phyloP scores from a whole-genome alignment of 2,113 vertebrate species.

The Lepisosteus osseus region DNA sequence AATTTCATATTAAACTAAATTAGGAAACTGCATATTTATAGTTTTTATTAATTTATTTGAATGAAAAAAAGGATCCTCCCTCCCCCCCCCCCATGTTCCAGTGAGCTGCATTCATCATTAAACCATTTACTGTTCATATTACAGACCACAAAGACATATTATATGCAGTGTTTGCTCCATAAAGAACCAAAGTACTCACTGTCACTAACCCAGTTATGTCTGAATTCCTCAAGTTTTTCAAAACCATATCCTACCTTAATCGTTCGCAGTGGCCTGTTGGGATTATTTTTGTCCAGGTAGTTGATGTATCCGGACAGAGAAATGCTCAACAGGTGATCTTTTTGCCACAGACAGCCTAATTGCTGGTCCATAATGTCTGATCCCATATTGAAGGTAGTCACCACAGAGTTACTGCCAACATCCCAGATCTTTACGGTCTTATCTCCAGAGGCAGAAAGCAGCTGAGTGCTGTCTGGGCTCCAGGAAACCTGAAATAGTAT shows the following conservation, averaged over 20 bases:
- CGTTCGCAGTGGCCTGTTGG: slow-evolving; percentile 78
- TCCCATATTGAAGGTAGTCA: slow-evolving; percentile 89
- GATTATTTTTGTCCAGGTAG: slow-evolving; percentile 94
- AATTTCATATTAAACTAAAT: too few species aligned
- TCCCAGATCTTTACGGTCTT: slow-evolving; percentile 97
- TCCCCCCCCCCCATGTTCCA: too few species aligned
- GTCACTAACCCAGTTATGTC: too few species aligned
- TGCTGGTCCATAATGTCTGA: slow-evolving; percentile 85
- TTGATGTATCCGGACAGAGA: slow-evolving; percentile 94
- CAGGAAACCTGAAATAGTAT: slow-evolving; percentile 68
- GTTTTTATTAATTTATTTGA: too few species aligned
- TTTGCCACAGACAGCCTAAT: slow-evolving; percentile 96
- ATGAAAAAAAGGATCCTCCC: too few species aligned
- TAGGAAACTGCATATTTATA: too few species aligned
- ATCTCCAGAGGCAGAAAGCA: slow-evolving; percentile 94
- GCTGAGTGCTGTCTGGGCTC: slow-evolving; percentile 84
- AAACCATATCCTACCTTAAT: slow-evolving; percentile 74
- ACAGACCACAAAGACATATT: too few species aligned
- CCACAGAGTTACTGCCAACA: slow-evolving; percentile 65
- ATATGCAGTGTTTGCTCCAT: too few species aligned
- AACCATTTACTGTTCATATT: too few species aligned
- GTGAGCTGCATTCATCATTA: too few species aligned
- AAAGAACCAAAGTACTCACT: too few species aligned
- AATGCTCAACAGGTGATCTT: slow-evolving; percentile 81
- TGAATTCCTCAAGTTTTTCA: too few species aligned